Evolutionary conservation across 2,888 invertebrate genomes (phyloP), one percentile per base, ranked within the genome.

Genomic region (Cosmopolites sordidus): DNA sequence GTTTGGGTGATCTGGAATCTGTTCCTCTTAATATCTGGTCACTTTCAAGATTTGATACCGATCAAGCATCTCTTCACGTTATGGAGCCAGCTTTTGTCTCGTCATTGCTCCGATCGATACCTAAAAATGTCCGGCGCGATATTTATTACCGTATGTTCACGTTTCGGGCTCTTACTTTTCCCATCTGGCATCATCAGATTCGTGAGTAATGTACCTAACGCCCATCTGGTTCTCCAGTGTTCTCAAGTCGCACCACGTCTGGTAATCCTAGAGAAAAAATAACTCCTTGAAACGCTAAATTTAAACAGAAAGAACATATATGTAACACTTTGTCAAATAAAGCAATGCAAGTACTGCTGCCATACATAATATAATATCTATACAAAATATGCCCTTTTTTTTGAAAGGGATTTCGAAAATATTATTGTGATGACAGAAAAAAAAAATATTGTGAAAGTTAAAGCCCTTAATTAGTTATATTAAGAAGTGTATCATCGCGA

Each of bases 171-270:
- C 22, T 52, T 50, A 59, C 57, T 53, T 76, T 63, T 83, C 84
- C 94, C 94, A 95, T 61, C 93, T 82, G n/a, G 86, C 84, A 71
- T 96, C 95, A 70, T 96, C 94, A 18, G 91, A 89, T 72, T 93
- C 92, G 63, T 94, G 93, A 5, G 94, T 94, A 60, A 95, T 77
- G 76, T 92, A 95, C 12, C 93, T 82, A 57, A 82, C 79, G 29
- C 89, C 84, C 16, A 75, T 71, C 66, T 84, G 81, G 37, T 78
- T 79, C 77, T 98, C 97, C 48, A 99, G 78, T 64, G 86, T 83
- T 48, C 96, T 83, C 66, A 99, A 79, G 77, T 99, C 99, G 64
- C 83, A 85, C 94, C 97, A 98, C 3, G 96, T 94, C 73, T 92
- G 86, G 70, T 89, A 89, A 29, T 58, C 58, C 56, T 54, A 40